Percentiles rank a stretch among this genome's conserved stretches.
These are phyloP conservation scores for Lytechinus pictus DNA, from an alignment of 35 echinoderm and acorn worm genomes.

Conservation along the genomic window DNA sequence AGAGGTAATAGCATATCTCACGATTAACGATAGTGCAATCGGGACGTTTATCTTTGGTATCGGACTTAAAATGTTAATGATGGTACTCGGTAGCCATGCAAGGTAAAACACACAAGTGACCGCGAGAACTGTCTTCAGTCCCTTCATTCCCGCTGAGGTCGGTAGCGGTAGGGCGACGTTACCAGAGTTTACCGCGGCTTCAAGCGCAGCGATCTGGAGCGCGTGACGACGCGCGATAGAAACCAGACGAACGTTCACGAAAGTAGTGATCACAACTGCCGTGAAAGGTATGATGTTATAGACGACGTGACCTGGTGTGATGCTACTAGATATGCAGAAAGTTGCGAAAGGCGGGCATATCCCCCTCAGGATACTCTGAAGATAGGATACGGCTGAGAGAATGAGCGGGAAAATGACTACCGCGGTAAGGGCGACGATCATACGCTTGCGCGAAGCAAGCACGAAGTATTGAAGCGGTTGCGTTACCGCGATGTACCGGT, in stretches of 20 bases:
- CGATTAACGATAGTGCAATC: neutral
- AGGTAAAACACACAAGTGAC: conserved; percentile 52
- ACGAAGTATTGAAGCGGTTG: conserved; percentile 53
- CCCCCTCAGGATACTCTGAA: conserved; percentile 46
- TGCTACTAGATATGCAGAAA: neutral
- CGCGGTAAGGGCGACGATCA: neutral
- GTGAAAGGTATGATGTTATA: conserved; percentile 32
- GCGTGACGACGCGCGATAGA: conserved; percentile 26
- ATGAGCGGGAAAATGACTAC: neutral
- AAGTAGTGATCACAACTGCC: conserved; percentile 29
- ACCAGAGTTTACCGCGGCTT: neutral
- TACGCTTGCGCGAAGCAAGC: conserved; percentile 24
- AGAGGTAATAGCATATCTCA: neutral
- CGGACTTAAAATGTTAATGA: neutral
- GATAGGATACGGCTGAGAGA: neutral
- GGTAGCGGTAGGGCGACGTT: neutral
- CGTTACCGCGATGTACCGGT: conserved; percentile 67
- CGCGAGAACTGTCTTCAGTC: conserved; percentile 48
- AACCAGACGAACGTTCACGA: conserved; percentile 27
- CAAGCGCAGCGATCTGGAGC: conserved; percentile 49
- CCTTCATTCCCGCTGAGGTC: neutral
- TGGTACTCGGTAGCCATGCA: conserved; percentile 40
- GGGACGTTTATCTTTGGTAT: conserved; percentile 17
- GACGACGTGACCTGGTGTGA: conserved; percentile 9
- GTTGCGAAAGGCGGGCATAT: conserved; percentile 32